Evolutionary conservation across 2,888 invertebrate genomes (phyloP).

Genomic region (Drosophila falleni): DNA sequence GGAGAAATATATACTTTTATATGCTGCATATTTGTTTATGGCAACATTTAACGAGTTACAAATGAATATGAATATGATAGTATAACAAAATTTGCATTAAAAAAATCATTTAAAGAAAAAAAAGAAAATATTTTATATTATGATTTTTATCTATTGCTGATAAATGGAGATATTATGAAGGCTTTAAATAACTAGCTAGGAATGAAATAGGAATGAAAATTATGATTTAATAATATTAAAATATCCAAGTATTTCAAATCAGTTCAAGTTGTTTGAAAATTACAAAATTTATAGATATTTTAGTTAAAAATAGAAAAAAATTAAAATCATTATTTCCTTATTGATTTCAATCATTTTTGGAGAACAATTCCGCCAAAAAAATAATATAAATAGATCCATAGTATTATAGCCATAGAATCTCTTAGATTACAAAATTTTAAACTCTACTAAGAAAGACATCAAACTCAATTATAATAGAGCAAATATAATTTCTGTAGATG

Average conservation of each 20-base stretch:
- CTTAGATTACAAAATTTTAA: no score
- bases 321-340: neutral
- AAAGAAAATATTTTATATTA: neutral
- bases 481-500: slow-evolving; percentile 7
- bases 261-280: no score
- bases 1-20: slow-evolving; percentile 20
- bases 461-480: slow-evolving; percentile 13
- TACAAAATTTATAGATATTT: no score
- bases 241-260: no score
- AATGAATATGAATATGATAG: slow-evolving; percentile 31
- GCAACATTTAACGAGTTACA: slow-evolving; percentile 43
- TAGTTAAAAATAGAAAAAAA: no score
- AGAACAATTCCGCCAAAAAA: no score
- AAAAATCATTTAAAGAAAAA: slow-evolving; percentile 12
- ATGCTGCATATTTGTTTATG: slow-evolving; percentile 33
- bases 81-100: slow-evolving; percentile 5
- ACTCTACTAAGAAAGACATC: slow-evolving; percentile 13
- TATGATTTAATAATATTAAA: neutral
- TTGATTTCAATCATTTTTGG: neutral
- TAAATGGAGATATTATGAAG: neutral
- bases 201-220: neutral
- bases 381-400: no score
- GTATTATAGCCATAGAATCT: neutral
- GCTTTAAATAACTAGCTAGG: neutral
- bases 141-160: neutral